Percentiles rank a stretch among this genome's conserved stretches.
These are phyloP conservation scores for Mactra quadrangularis DNA, from an alignment of 1,140 invertebrate genomes.

Conservation along the genomic window DNA sequence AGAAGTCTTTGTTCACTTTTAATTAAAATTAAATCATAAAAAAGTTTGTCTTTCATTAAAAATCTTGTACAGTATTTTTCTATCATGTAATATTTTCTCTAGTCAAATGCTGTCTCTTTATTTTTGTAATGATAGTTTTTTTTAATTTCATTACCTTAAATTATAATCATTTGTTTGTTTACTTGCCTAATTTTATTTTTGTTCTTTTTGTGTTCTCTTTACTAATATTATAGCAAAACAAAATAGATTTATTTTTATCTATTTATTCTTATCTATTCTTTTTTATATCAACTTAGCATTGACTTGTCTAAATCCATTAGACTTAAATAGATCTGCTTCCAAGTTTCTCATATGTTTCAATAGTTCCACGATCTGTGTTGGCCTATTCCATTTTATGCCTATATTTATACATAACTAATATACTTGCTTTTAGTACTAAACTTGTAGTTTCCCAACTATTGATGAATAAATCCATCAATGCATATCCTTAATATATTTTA, in stretches of 20 bases:
- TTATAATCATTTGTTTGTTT: background rate
- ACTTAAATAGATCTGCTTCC: too few species aligned
- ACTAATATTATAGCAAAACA: background rate
- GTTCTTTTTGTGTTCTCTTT: background rate
- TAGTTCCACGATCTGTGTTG: too few species aligned
- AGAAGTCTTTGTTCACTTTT: too few species aligned
- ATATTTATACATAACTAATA: too few species aligned
- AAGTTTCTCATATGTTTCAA: too few species aligned
- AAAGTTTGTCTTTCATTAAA: constrained; percentile 19
- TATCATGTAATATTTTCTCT: constrained; percentile 6
- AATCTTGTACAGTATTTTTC: constrained; percentile 14
- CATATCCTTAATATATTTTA: too few species aligned
- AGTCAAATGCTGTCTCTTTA: constrained; percentile 17
- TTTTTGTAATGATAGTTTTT: background rate
- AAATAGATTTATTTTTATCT: background rate
- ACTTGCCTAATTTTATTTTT: background rate
- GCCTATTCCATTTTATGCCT: too few species aligned
- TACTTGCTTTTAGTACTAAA: too few species aligned
- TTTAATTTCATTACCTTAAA: background rate
- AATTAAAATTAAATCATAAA: too few species aligned
- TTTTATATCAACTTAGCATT: background rate
- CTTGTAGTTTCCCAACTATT: too few species aligned
- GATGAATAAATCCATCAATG: too few species aligned
- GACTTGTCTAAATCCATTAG: too few species aligned
- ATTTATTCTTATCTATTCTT: background rate